phyloP scores from a whole-genome alignment of 2,888 invertebrate species.

The Andrena flavipes region DNA sequence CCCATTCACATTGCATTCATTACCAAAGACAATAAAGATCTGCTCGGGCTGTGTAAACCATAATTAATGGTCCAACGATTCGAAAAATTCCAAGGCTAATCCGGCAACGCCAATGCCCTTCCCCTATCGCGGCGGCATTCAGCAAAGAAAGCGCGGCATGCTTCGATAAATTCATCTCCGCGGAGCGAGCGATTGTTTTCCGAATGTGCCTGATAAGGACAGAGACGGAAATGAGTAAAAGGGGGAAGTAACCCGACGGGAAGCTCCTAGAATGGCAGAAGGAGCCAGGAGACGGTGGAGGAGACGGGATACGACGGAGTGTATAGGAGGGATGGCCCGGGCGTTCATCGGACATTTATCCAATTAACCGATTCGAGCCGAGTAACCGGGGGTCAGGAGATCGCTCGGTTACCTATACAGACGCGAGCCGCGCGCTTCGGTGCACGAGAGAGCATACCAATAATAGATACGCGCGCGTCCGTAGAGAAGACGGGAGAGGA shows the following conservation, averaged over 20 bases:
- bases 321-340: conserved; percentile 69
- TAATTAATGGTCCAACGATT: neutral
- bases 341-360: conserved; percentile 84
- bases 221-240: conserved; percentile 78
- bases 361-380: conserved; percentile 83
- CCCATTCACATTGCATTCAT: neutral
- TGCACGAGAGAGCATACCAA: conserved; percentile 38
- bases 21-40: conserved; percentile 16
- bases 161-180: conserved; percentile 80
- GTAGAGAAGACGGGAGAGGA: conserved; percentile 36
- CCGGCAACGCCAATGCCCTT: conserved; percentile 1
- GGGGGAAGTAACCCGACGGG: conserved; percentile 60
- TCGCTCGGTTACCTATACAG: conserved; percentile 69
- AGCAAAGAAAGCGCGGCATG: conserved; percentile 61
- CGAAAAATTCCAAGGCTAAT: conserved; percentile 11
- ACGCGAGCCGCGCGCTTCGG: conserved; percentile 49
- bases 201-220: conserved; percentile 78
- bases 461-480: conserved; percentile 52
- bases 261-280: conserved; percentile 66
- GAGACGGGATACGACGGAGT: conserved; percentile 70
- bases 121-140: conserved; percentile 20
- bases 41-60: neutral
- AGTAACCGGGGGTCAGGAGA: conserved; percentile 75
- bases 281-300: conserved; percentile 70
- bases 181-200: conserved; percentile 79